Percentiles rank a stretch among this genome's conserved stretches.
Evolutionary conservation across 92 coral and sea anemone species (phyloP).

Genomic region (Isaurus tuberculatus): DNA sequence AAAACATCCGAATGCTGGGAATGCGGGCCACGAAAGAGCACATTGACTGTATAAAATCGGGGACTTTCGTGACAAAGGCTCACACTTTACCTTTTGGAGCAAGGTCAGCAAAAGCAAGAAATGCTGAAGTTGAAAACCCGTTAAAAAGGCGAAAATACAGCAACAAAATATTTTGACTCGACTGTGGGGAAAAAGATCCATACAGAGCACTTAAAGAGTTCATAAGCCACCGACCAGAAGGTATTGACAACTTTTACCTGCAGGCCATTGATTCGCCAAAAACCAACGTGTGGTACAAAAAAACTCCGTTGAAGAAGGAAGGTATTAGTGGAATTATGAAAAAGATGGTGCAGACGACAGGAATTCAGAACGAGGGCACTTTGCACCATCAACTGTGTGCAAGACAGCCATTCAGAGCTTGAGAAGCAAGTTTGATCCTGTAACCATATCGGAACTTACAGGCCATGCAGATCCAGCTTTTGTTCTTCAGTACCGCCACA

Average conservation of each 20-base stretch:
- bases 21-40: constrained; percentile 27
- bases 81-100: constrained; percentile 23
- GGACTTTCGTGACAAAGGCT: constrained; percentile 40
- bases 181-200: too few relatives aligned
- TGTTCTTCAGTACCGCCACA: too few relatives aligned
- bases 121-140: constrained; percentile 21
- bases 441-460: too few relatives aligned
- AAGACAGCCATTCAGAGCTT: too few relatives aligned
- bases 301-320: constrained; percentile 35
- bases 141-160: constrained; percentile 4
- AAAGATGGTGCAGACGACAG: too few relatives aligned
- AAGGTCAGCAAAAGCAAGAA: constrained; percentile 45
- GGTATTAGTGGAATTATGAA: too few relatives aligned
- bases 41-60: constrained; percentile 20
- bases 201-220: too few relatives aligned
- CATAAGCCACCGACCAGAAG: not conserved
- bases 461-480: too few relatives aligned
- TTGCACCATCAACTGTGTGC: too few relatives aligned
- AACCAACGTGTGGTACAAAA: constrained; percentile 42
- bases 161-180: constrained; percentile 44
- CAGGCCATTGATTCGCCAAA: not conserved
- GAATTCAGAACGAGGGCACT: too few relatives aligned
- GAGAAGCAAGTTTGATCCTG: too few relatives aligned
- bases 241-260: not conserved
- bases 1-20: too few relatives aligned